Evolutionary conservation across 2,888 invertebrate genomes (phyloP), one percentile per base, ranked within the genome.

Genomic region (Trissonchulus sp.): DNA sequence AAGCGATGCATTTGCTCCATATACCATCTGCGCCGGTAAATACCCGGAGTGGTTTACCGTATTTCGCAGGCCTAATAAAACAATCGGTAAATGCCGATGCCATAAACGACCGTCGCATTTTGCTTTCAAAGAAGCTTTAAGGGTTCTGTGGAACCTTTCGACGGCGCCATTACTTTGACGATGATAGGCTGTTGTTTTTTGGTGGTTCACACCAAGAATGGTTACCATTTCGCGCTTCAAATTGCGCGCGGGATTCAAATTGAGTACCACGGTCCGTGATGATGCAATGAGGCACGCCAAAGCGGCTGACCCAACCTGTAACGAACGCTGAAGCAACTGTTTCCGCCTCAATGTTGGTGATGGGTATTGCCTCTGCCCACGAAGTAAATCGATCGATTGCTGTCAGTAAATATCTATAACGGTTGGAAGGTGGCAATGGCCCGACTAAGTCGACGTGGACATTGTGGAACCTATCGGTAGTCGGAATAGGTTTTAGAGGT

Each of bases 381-480:
- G 36, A 37, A 8, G 71, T 69, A 69, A 69, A 69, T 36, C 71
- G 2, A n/a, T 69, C 71, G 15, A 69, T 34, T 37, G 37, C n/a
- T n/a, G 71, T 69, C 8, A 69, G 3, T 3, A 69, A n/a, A 36
- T 69, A 69, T 36, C 15, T 35, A 69, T 23, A 69, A n/a, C 36
- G n/a, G n/a, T n/a, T n/a, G n/a, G 71, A 69, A 23, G 34, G 15
- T 34, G 28, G 31, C 28, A 69, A 37, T 23, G 71, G 71, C 3
- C 71, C 71, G n/a, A 69, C 71, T 23, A 69, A n/a, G n/a, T 69
- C 71, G 3, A 69, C 37, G n/a, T 69, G 71, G 3, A 69, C n/a
- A 3, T 30, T 31, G 34, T 69, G 35, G 8, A 69, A 69, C 35
- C 71, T 31, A 37, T 34, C 71, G 2, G 71, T 35, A 8, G 71